Evolutionary conservation across 2,113 vertebrate genomes (phyloP), one percentile per base, ranked within the genome.

Genomic region (Trichechus manatus): DNA sequence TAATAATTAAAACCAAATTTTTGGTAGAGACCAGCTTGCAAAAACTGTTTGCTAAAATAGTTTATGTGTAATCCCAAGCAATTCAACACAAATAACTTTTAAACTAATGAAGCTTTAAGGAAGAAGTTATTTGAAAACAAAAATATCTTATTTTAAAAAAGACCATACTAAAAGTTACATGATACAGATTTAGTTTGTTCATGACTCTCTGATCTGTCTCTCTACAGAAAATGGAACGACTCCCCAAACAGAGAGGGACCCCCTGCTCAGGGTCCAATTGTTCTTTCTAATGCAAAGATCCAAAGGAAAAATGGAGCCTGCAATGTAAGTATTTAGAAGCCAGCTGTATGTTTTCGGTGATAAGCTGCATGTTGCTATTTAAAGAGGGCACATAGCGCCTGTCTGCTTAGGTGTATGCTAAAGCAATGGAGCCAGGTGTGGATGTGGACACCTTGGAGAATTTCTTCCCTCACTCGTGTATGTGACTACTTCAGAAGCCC

Each of bases 1-100:
- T 95, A 91, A 91, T 86, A 91, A 97, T 87, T 87, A 87, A 97
- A 96, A 70, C 42, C 83, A 85, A 92, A 89, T 63, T 64, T 82
- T 79, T 93, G 70, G 83, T 64, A 94, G 85, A 94, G 47, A 93
- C 25, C 9, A 27, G 9, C 81, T 22, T 61, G 22, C 42, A 96
- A 89, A 93, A 84, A 61, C 44, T 93, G 56, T 74, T 91, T 94
- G 23, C 61, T 72, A 64, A 64, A 86, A 87, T 87, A 66, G 72
- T 87, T 88, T 22, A 10, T 20, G 19, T 84, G 29, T 31, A 63
- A 56, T 83, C 31, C 11, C 61, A 81, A 79, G 74, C 6, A 95
- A 90, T 85, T 87, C 80, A 63, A 53, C 47, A 68, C n/a, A 93
- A 94, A 56, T 87, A 53, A 81, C 25, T 94, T 95, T 79, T 72